phyloP scores from a whole-genome alignment of 1,140 invertebrate genomes.

The Lordiphosa stackelbergi region DNA sequence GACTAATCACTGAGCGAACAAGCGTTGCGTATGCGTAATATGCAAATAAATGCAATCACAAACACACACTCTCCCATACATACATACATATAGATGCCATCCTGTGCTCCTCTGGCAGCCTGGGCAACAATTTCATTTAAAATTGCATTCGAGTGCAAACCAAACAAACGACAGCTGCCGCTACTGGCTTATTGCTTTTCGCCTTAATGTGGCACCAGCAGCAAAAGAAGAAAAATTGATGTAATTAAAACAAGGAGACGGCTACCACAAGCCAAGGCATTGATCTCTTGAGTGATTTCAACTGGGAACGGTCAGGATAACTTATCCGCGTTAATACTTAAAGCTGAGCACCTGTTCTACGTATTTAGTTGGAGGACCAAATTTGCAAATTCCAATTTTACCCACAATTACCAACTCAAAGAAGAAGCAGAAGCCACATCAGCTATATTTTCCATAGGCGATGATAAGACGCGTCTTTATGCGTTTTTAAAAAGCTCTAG shows the following conservation, averaged over 20 bases:
- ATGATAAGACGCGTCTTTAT: neutral
- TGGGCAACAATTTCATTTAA: constrained; percentile 27
- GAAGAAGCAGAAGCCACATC: too few relatives aligned
- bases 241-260: constrained; percentile 39
- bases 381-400: too few relatives aligned
- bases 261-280: constrained; percentile 2
- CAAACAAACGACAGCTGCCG: constrained; percentile 46
- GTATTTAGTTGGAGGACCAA: too few relatives aligned
- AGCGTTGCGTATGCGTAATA: constrained; percentile 52
- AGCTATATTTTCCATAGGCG: too few relatives aligned
- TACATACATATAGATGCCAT: neutral
- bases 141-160: constrained; percentile 39
- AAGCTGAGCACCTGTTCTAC: too few relatives aligned
- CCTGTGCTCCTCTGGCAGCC: neutral
- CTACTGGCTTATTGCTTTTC: constrained; percentile 37
- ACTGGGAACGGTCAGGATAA: too few relatives aligned
- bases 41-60: constrained; percentile 51
- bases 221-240: constrained; percentile 13
- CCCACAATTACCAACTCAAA: too few relatives aligned
- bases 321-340: too few relatives aligned
- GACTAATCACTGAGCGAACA: constrained; percentile 42
- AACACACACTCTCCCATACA: neutral
- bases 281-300: too few relatives aligned
- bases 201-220: neutral
- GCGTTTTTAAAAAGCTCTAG: constrained; percentile 4